Evolutionary conservation across 2,113 vertebrate genomes (phyloP).

Genomic region (Pungitius pungitius): DNA sequence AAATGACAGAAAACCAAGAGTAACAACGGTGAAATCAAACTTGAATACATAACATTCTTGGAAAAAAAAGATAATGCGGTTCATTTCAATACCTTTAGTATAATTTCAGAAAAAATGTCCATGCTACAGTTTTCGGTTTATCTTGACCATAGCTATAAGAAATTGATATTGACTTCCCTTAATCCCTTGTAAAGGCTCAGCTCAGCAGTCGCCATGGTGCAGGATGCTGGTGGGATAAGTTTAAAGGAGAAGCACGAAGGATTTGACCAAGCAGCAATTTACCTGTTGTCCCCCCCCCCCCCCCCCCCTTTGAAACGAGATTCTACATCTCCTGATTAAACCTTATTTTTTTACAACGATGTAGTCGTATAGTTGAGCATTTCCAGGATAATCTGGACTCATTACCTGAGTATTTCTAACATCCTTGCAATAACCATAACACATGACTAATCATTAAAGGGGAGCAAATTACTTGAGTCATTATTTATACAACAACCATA

Average conservation of each 20-base stretch:
- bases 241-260: neutral
- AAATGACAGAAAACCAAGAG: neutral
- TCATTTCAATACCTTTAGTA: conserved; percentile 1
- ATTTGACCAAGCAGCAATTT: neutral
- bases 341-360: neutral
- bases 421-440: neutral
- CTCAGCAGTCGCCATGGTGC: neutral
- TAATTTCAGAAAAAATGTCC: conserved; percentile 3
- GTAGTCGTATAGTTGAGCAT: neutral
- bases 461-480: neutral
- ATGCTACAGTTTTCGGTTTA: conserved; percentile 14
- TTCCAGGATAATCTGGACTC: neutral
- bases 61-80: conserved; percentile 6
- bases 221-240: conserved; percentile 20
- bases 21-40: conserved; percentile 10
- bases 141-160: conserved; percentile 10
- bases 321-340: neutral
- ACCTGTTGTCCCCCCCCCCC: neutral
- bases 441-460: neutral
- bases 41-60: conserved; percentile 1
- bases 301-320: too few species aligned
- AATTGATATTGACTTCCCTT: conserved; percentile 28
- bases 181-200: conserved; percentile 26
- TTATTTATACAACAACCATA: neutral
- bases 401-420: neutral